Percentiles rank a stretch among this genome's conserved stretches.
These are phyloP conservation scores for Leptopilina boulardi DNA, from an alignment of 1,140 invertebrate genomes.

Conservation along the genomic window DNA sequence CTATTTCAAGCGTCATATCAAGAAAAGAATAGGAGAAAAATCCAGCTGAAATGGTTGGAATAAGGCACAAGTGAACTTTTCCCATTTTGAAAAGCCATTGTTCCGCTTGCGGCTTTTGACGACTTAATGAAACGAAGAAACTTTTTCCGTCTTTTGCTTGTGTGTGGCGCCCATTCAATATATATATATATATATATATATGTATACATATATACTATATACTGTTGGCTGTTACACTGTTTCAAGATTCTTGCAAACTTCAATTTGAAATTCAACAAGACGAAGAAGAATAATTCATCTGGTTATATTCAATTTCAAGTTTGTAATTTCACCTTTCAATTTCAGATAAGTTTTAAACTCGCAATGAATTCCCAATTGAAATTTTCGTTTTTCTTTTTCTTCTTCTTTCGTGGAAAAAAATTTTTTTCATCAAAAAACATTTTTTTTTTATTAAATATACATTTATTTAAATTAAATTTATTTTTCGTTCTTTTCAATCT, in stretches of 20 bases:
- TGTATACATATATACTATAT: too few species aligned
- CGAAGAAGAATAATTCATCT: slow-evolving; percentile 26
- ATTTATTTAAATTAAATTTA: too few species aligned
- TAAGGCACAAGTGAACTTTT: slow-evolving; percentile 27
- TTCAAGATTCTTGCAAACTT: slow-evolving; percentile 28
- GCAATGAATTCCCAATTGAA: slow-evolving; percentile 8
- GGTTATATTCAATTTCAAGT: slow-evolving; percentile 21
- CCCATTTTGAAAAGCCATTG: slow-evolving; percentile 32
- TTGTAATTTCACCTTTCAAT: slow-evolving; percentile 27
- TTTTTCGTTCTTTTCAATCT: too few species aligned
- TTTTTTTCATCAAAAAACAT: background rate
- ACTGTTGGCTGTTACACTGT: slow-evolving; percentile 14
- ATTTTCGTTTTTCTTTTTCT: background rate
- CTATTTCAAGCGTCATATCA: slow-evolving; percentile 24
- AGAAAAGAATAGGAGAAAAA: slow-evolving; percentile 22
- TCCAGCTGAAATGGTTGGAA: slow-evolving; percentile 9
- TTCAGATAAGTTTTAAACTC: slow-evolving; percentile 3
- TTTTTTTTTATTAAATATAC: too few species aligned
- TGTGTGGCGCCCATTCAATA: background rate
- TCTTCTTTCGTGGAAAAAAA: background rate
- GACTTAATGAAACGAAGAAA: slow-evolving; percentile 33
- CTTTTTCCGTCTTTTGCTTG: slow-evolving; percentile 25
- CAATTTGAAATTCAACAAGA: slow-evolving; percentile 20
- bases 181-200: too few species aligned
- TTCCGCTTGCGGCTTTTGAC: slow-evolving; percentile 32